Evolutionary conservation across 2,113 vertebrate genomes (phyloP).

Genomic region (Propithecus coquereli): DNA sequence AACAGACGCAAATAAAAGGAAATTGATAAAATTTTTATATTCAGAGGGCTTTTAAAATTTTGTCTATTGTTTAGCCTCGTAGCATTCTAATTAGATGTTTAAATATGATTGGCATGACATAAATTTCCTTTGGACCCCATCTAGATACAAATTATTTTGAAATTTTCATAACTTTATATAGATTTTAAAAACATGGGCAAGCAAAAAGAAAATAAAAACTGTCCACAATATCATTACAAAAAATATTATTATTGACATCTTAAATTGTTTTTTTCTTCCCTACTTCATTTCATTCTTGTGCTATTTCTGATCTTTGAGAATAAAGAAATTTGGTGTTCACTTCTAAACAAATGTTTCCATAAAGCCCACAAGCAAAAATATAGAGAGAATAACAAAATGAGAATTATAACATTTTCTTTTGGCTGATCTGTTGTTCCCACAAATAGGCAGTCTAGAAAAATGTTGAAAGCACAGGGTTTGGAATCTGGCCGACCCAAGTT

Average conservation of each 20-base stretch:
- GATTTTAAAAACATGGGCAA: background rate
- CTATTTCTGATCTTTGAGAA: background rate
- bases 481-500: background rate
- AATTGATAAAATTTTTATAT: background rate
- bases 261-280: background rate
- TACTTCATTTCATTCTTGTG: background rate
- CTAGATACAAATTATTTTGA: background rate
- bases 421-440: background rate
- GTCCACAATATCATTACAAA: background rate
- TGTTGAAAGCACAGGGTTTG: background rate
- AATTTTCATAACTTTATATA: background rate
- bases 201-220: background rate
- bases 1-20: background rate
- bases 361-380: background rate
- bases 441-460: background rate
- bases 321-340: background rate
- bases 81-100: background rate
- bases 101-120: background rate
- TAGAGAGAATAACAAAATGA: background rate
- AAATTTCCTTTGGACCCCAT: background rate
- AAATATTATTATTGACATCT: background rate
- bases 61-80: background rate
- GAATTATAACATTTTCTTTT: background rate
- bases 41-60: background rate
- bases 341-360: slow-evolving; percentile 27